phyloP scores from a whole-genome alignment of 2,888 invertebrate species.

The Escarpia spicata region DNA sequence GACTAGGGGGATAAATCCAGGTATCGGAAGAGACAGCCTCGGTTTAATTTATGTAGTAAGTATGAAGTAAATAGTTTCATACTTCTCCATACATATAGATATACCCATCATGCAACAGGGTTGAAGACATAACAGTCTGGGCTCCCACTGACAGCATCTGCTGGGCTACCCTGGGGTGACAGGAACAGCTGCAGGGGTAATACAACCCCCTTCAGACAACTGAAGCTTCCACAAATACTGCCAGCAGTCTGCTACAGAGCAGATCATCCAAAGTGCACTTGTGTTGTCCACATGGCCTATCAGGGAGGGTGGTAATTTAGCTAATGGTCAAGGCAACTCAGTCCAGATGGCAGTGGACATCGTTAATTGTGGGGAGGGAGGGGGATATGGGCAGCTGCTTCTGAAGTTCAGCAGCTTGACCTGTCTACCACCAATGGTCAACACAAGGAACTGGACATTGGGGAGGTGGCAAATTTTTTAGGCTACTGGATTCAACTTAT shows the following conservation, averaged over 20 bases:
- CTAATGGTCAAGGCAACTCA: neutral
- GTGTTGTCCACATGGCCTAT: neutral
- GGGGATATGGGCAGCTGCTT: neutral
- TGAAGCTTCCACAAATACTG: neutral
- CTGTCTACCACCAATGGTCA: neutral
- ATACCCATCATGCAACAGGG: neutral
- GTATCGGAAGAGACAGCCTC: no score
- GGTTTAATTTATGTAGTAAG: no score
- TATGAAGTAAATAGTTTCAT: neutral
- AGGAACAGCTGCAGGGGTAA: neutral
- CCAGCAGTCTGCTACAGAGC: neutral
- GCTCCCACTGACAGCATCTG: neutral
- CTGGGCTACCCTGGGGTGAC: slow-evolving; percentile 1
- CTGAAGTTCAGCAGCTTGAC: neutral
- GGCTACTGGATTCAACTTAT: neutral
- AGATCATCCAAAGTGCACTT: neutral
- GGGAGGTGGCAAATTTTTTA: neutral
- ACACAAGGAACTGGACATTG: neutral
- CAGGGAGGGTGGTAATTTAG: neutral
- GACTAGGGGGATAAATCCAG: no score
- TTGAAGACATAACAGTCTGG: neutral
- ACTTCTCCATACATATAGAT: neutral
- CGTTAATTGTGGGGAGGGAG: neutral
- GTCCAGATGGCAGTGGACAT: neutral
- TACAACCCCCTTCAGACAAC: neutral